Evolutionary conservation across 2,888 invertebrate species (phyloP), one percentile per base, ranked within the genome.

Genomic region (Scrobipalpa costella): DNA sequence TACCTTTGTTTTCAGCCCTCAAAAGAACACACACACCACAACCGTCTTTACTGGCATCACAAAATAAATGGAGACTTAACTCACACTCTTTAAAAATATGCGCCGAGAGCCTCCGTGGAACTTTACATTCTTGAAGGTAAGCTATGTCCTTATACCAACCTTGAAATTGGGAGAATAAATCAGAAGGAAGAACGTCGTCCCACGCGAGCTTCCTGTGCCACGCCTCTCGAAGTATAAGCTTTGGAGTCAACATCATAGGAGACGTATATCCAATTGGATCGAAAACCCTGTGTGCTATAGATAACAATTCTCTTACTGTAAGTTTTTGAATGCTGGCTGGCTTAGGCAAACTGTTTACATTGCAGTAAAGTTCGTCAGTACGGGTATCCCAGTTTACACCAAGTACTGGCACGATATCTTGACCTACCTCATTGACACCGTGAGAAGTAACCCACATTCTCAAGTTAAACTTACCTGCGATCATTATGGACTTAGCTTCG

Each of bases 391-490:
- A 66, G 1, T n/a, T 47, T 15, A 66, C 8, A 7, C 66, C 66
- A 19, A 66, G 49, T 0, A 66, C 62, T 11, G 66, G n/a, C n/a
- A n/a, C n/a, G n/a, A n/a, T n/a, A n/a, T n/a, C n/a, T n/a, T n/a
- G n/a, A n/a, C n/a, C n/a, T n/a, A n/a, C n/a, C n/a, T n/a, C 55
- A 34, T 63, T 33, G 8, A 13, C 38, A 34, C 55, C 27, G 11
- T 61, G 47, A 11, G 61, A 33, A 1, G 64, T 66, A 2, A 64
- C 64, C 64, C 66, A 66, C 62, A 52, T 38, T 15, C 66, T 57
- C 11, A 66, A 38, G 9, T 66, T 52, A 17, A 66, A 66, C 55
- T 63, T 57, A 1, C 57, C 65, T 15, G 57, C 8, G 9, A 38
- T 40, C 63, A 65, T 63, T 7, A 65, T 58, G 1, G 33, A 36